Base-by-base conservation (phyloP, 2,888 invertebrate genomes). In the Himalopsyche japonica region DNA sequence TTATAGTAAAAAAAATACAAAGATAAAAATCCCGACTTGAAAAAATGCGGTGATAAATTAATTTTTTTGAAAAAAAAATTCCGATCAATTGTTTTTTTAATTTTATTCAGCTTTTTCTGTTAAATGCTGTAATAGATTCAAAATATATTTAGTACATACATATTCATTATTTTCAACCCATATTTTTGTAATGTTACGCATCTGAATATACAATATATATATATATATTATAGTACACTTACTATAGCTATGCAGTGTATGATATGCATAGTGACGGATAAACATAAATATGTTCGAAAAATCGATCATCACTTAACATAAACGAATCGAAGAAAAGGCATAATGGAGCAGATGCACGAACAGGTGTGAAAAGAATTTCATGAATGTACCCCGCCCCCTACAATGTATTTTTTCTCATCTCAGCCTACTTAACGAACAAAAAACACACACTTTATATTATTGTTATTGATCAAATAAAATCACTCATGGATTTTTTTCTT, bases 391-490 rank as follows among this genome's bases (percentile, higher is more conserved):
- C 82, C 83, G 34, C 79, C 80, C 81, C 20, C n/a, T 57, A 57
- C 20, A 57, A 57, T 57, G 57, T 57, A n/a, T 48, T 49, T 83
- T 83, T 83, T 83, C 80, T 83, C 57, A 57, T 57, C 24, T 57
- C 57, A 34, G 32, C 86, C 86, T 86, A 86, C 86, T 86, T 86
- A 86, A 82, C 86, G 83, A 84, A 86, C 86, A 86, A 86, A 86
- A 86, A 86, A 77, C 86, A 84, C 86, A 84, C 84, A 81, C 24
- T 57, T 81, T 82, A 84, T 84, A 84, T 84, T 82, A 86, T 84
- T 82, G 81, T 82, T 80, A 82, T 80, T 86, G 84, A 86, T 76
- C 84, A 86, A 86, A 86, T 80, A 86, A 81, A 77, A 85, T 82
- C 79, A 27, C 34, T 20, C 79, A 18, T 12, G 80, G 70, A 83